Percentiles rank a stretch among this genome's conserved stretches.
Conservation (phyloP, 2,797 vertebrate species). For the Apodemus agrarius region DNA sequence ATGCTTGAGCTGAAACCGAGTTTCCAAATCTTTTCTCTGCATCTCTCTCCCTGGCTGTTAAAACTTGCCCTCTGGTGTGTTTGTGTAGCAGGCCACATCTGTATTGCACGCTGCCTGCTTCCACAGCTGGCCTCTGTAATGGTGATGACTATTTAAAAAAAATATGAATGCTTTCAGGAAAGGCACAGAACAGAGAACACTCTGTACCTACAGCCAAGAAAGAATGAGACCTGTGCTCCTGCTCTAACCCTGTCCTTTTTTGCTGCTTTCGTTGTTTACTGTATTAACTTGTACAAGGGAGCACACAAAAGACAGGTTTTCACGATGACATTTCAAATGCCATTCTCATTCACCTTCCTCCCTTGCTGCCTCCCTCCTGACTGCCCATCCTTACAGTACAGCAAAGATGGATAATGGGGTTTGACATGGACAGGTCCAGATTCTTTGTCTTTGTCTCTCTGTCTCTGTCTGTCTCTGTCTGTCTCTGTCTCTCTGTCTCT, state of each 20-base stretch:
- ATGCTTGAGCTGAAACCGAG: not conserved
- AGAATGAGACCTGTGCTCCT: not conserved
- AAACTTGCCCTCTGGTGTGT: not conserved
- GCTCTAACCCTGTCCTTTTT: not conserved
- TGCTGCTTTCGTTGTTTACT: not conserved
- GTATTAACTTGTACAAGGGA: not conserved
- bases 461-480: not conserved
- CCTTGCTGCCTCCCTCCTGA: not conserved
- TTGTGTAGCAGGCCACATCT: slow-evolving; percentile 48
- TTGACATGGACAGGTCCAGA: fast-evolving
- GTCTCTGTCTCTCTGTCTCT: too few species aligned
- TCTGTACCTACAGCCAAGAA: slow-evolving; percentile 6
- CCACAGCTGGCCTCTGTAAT: slow-evolving; percentile 64
- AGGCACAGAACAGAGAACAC: slow-evolving; percentile 21
- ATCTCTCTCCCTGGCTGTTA: slow-evolving; percentile 28
- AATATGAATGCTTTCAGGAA: slow-evolving; percentile 59
- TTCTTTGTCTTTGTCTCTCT: too few species aligned
- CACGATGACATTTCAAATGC: not conserved
- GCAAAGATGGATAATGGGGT: not conserved
- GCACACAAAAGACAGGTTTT: not conserved
- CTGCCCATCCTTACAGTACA: not conserved
- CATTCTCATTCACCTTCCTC: not conserved
- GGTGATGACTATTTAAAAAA: slow-evolving; percentile 17
- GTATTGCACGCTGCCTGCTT: slow-evolving; percentile 33
- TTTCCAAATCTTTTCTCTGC: slow-evolving; percentile 47